These are phyloP conservation scores for Gymnothorax reevesii DNA, from an alignment of 2,797 vertebrate genomes.

Conservation along the genomic window DNA sequence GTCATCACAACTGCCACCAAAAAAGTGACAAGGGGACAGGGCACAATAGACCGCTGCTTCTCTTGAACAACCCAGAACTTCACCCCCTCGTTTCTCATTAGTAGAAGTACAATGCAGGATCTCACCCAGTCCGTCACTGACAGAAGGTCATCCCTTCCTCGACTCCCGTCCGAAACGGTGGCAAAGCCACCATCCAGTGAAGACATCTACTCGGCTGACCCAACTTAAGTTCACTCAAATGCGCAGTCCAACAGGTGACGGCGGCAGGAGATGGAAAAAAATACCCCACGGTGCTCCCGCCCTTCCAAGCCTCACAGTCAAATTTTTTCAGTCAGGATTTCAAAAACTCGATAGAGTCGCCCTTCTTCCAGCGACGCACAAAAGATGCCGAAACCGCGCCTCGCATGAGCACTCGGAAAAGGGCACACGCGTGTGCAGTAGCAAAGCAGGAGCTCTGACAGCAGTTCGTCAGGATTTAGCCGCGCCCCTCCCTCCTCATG, in stretches of 20 bases:
- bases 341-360: not conserved
- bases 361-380: not conserved
- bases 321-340: not conserved
- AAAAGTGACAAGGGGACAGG: not conserved
- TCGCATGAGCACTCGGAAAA: not conserved
- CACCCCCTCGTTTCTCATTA: not conserved
- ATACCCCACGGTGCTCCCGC: not conserved
- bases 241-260: not conserved
- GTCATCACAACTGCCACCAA: not conserved
- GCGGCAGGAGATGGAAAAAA: not conserved
- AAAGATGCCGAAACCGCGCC: not conserved
- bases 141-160: not conserved
- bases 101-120: not conserved
- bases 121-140: not conserved
- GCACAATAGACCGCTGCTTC: not conserved
- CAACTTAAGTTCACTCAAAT: not conserved
- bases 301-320: not conserved
- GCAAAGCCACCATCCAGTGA: not conserved
- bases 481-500: conserved; percentile 3
- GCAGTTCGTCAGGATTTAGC: not conserved
- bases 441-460: not conserved
- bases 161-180: not conserved
- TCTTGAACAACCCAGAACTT: not conserved
- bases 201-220: not conserved
- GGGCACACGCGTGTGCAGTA: not conserved